Base-by-base conservation (phyloP, 2,113 vertebrate species). In the Tyrannus savana region DNA sequence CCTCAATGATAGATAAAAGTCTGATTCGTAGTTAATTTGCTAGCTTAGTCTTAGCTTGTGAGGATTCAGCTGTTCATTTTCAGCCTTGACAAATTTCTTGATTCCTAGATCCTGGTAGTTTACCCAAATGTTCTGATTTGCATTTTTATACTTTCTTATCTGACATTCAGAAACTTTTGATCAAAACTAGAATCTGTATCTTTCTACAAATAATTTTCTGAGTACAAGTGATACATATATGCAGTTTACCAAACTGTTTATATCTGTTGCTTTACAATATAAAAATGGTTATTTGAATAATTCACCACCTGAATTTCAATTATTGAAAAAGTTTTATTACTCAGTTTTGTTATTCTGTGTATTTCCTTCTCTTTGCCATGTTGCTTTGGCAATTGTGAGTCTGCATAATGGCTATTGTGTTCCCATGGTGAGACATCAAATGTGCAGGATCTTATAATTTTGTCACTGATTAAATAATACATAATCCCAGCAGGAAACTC, bases 381-480 rank as follows among this genome's bases (percentile, higher is more conserved):
- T 89, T 91, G 19, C 49, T 91, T 84, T 75, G 78, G 64, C 21
- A 72, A 33, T 56, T 82, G 46, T 64, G 23, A 87, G 35, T 46
- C 28, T 84, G 39, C 30, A 63, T 49, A 71, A 63, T n/a, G 39
- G 22, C 53, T 76, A 69, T 41, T 82, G 68, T 74, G 50, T 64
- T 91, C 79, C 74, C 0, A 0, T 72, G 62, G 62, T 85, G 41
- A 93, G 66, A 68, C 24, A 89, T 60, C 58, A 87, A 89, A 94
- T 79, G 19, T 82, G n/a, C 37, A 94, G 87, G 22, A 64, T 84
- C 13, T 47, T 79, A n/a, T 47, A 89, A 68, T 93, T 89, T 87
- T 84, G 39, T 82, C 74, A 75, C 37, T 91, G 44, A 87, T 91
- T 79, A 94, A 87, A 87, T 94, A 95, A 93, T 78, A 56, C n/a